A percentile compares a stretch with the other conserved stretches of the same genome.
Evolutionary conservation across 2,888 invertebrate species (phyloP).

Genomic region (Graphium colonna): DNA sequence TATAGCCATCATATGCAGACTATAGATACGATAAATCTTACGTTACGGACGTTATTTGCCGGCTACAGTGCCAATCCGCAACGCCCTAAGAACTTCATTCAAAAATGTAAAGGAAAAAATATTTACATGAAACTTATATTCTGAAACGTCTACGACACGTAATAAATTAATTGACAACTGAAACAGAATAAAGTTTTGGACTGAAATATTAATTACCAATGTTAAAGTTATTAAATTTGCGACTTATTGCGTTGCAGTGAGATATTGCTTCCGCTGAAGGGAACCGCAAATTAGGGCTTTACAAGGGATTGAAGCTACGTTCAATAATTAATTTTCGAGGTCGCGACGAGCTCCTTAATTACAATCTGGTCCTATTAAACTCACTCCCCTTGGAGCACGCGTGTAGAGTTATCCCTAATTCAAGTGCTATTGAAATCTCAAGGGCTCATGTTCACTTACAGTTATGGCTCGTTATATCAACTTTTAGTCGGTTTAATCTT

Average conservation of each 20-base stretch:
- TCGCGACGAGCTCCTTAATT: constrained; percentile 3
- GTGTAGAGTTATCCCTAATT: background rate
- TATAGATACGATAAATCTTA: no score
- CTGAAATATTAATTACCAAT: background rate
- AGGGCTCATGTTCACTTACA: background rate
- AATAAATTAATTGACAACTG: no score
- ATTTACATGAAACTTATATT: no score
- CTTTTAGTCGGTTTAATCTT: no score
- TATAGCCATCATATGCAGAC: no score
- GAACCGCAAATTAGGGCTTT: constrained; percentile 17
- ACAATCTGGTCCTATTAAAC: constrained; percentile 14
- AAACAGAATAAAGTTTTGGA: no score
- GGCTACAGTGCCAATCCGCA: no score
- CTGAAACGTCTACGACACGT: no score
- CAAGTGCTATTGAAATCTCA: background rate
- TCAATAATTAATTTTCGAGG: constrained; percentile 20
- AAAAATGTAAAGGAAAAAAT: no score
- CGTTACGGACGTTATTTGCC: no score
- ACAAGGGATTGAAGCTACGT: constrained; percentile 9
- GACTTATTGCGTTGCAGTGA: constrained; percentile 11
- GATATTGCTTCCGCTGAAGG: constrained; percentile 12
- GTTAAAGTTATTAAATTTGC: background rate
- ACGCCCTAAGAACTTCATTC: no score
- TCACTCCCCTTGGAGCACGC: background rate
- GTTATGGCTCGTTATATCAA: no score